Percentiles rank a stretch among this genome's conserved stretches.
Evolutionary conservation across 92 coral and sea anemone genomes (phyloP).

Genomic region (Actinernus sp.): DNA sequence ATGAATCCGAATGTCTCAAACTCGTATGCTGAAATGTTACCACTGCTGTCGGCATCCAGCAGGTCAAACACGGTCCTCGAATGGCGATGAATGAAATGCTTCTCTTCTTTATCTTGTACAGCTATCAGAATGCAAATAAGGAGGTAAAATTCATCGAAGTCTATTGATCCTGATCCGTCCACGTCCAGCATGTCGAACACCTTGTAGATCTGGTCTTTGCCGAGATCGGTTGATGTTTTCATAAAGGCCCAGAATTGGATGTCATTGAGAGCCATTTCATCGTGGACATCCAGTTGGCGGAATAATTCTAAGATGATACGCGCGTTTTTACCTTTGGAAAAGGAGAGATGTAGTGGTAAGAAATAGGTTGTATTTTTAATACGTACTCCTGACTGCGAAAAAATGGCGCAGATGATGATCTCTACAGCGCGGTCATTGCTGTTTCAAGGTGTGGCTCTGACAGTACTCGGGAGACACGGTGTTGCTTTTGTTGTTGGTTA

Average conservation of each 20-base stretch:
- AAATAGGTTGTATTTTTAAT: no score
- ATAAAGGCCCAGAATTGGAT: conserved; percentile 95
- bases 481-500: no score
- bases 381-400: no score
- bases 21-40: conserved; percentile 93
- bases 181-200: conserved; percentile 99
- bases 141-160: conserved; percentile 96
- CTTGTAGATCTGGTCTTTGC: conserved; percentile 84
- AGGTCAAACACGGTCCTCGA: conserved; percentile 96
- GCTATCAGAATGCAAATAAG: conserved; percentile 92
- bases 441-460: no score
- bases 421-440: no score
- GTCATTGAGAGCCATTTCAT: conserved; percentile 92
- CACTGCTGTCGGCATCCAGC: conserved; percentile 92
- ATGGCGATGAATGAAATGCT: conserved; percentile 95
- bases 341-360: no score
- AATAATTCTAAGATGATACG: conserved; percentile 88
- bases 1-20: conserved; percentile 96
- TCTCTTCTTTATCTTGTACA: conserved; percentile 90
- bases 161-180: conserved; percentile 95
- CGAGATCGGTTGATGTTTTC: conserved; percentile 84
- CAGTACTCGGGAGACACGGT: no score
- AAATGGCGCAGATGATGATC: no score
- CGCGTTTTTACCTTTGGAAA: conserved; percentile 91
- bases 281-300: conserved; percentile 86